phyloP scores from a whole-genome alignment of 2,888 invertebrate species.

The Leptinotarsa peninsularis region DNA sequence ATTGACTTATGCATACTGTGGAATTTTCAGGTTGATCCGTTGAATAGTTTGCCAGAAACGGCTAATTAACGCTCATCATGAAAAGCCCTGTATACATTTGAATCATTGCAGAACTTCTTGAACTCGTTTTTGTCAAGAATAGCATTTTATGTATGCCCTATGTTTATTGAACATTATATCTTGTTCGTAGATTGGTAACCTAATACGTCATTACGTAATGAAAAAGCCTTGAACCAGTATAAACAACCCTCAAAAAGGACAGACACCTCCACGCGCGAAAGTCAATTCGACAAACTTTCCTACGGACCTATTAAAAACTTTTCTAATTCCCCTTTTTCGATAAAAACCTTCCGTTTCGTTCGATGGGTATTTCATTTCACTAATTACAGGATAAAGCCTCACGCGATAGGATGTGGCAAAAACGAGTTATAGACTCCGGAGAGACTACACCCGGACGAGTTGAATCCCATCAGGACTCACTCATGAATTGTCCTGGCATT shows the following conservation, averaged over 20 bases:
- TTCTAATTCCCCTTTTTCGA: background rate
- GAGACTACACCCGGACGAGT: background rate
- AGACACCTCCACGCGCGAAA: background rate
- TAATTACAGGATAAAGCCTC: constrained; percentile 3
- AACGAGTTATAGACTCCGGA: constrained; percentile 5
- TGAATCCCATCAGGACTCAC: constrained; percentile 20
- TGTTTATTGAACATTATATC: no score
- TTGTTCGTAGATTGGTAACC: no score
- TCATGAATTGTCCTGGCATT: constrained; percentile 18
- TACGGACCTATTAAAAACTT: constrained; percentile 6
- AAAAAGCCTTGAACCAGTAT: background rate
- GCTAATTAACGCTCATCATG: no score
- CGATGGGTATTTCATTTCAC: constrained; percentile 6
- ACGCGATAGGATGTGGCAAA: background rate
- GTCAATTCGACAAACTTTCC: background rate
- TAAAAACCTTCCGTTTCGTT: background rate
- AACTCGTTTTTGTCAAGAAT: no score
- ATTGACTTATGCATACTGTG: no score
- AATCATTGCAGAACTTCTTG: no score
- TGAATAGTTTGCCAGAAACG: no score
- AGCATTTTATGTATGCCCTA: no score
- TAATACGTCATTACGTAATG: background rate
- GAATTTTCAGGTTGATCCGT: no score
- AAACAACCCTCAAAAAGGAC: background rate
- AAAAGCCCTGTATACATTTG: no score